A percentile compares a stretch with the other conserved stretches of the same genome.
phyloP scores from a whole-genome alignment of 2,113 vertebrate genomes.

The Callochromis pleurospilus region DNA sequence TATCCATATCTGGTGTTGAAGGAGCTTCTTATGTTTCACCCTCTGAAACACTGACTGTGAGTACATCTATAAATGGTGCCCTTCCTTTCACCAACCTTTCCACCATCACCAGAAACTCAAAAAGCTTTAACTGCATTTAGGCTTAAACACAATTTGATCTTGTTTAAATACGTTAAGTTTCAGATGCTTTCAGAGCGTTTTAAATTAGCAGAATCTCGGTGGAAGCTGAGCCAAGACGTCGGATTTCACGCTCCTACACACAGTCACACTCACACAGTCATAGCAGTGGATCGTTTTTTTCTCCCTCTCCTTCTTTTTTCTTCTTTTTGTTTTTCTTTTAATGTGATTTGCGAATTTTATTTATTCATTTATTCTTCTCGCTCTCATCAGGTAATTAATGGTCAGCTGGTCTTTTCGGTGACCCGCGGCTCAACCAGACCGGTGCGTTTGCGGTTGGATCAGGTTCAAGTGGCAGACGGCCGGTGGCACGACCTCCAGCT shows the following conservation, averaged over 20 bases:
- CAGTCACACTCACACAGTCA: neutral
- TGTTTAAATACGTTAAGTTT: neutral
- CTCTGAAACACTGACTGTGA: neutral
- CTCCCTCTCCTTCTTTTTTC: neutral
- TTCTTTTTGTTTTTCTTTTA: neutral
- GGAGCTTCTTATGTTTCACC: neutral
- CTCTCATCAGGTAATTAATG: constrained; percentile 77
- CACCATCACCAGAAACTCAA: neutral
- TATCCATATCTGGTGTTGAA: neutral
- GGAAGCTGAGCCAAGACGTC: neutral
- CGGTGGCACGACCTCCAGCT: constrained; percentile 93
- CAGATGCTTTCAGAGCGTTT: neutral
- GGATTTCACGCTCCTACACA: neutral
- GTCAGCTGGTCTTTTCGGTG: constrained; percentile 87
- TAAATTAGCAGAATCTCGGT: neutral
- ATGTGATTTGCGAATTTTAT: neutral
- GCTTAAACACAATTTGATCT: neutral
- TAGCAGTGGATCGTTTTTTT: neutral
- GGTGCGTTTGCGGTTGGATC: constrained; percentile 84
- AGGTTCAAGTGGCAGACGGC: constrained; percentile 87
- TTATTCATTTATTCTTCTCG: neutral
- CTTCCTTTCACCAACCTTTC: neutral
- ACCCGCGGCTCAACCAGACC: constrained; percentile 75
- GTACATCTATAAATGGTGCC: neutral
- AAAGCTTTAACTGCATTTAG: neutral